Conservation (phyloP, 1,140 invertebrate genomes). For the Caenorhabditis remanei region DNA sequence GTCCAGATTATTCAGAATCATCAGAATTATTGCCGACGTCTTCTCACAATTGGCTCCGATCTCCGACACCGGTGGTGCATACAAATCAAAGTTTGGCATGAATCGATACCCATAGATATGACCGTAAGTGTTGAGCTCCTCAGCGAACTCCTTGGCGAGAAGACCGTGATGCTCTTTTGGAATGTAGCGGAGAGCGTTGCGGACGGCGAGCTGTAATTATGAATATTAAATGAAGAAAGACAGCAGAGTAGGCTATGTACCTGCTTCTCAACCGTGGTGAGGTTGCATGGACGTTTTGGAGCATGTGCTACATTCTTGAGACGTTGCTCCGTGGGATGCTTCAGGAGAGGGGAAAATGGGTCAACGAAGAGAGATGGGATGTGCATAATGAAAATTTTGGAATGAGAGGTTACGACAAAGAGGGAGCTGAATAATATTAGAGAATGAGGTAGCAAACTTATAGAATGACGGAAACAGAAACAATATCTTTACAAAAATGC, state of each 20-base stretch:
- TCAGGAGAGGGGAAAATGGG: slow-evolving; percentile 62
- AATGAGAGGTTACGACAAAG: too few relatives aligned
- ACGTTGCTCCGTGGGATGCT: slow-evolving; percentile 57
- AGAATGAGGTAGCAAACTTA: too few relatives aligned
- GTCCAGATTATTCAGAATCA: slow-evolving; percentile 84
- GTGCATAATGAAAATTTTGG: background rate
- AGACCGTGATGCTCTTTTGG: slow-evolving; percentile 80
- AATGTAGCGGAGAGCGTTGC: slow-evolving; percentile 81
- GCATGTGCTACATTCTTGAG: slow-evolving; percentile 66
- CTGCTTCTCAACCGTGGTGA: slow-evolving; percentile 69
- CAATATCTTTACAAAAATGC: too few relatives aligned
- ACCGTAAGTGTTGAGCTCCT: slow-evolving; percentile 82
- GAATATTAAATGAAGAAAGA: background rate
- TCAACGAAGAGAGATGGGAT: slow-evolving; percentile 54
- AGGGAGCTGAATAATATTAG: too few relatives aligned
- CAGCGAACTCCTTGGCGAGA: slow-evolving; percentile 81
- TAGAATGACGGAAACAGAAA: too few relatives aligned
- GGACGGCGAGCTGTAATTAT: slow-evolving; percentile 58
- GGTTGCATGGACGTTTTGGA: slow-evolving; percentile 69
- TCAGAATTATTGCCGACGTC: slow-evolving; percentile 83
- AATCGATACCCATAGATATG: slow-evolving; percentile 85
- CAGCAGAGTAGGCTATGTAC: too few relatives aligned
- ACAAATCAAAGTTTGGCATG: slow-evolving; percentile 80
- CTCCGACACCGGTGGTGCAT: slow-evolving; percentile 82
- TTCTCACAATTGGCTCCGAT: slow-evolving; percentile 81